Evolutionary conservation across 2,888 invertebrate species (phyloP).

Genomic region (Stenodema calcarata): DNA sequence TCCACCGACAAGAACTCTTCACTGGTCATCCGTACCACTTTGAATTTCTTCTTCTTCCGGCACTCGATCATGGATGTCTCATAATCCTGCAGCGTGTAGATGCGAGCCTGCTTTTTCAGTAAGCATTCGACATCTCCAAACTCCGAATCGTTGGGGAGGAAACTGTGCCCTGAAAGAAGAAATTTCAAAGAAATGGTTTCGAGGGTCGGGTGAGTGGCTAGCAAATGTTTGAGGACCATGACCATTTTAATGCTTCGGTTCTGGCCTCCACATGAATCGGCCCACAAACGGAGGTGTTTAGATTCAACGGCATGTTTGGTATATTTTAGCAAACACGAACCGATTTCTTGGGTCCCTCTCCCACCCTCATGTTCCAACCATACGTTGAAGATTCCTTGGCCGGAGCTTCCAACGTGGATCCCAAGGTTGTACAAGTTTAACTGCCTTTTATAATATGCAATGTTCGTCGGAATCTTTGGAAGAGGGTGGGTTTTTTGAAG

Average conservation of each 20-base stretch:
- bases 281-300: not conserved
- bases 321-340: too few species aligned
- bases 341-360: too few species aligned
- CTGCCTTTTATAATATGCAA: not conserved
- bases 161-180: not conserved
- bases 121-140: not conserved
- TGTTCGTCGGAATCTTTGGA: not conserved
- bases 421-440: not conserved
- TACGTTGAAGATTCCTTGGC: not conserved
- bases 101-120: not conserved
- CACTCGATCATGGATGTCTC: not conserved
- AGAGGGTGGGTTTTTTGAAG: not conserved
- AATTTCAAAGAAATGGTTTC: not conserved
- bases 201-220: not conserved
- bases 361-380: too few species aligned
- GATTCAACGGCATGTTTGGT: not conserved
- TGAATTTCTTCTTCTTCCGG: not conserved
- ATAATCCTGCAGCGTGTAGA: not conserved
- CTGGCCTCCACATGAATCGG: not conserved
- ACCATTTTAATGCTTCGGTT: not conserved
- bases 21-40: not conserved
- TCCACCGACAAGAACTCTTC: not conserved
- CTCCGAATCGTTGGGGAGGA: not conserved
- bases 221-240: not conserved
- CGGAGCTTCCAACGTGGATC: not conserved